phyloP scores from a whole-genome alignment of 2,113 vertebrate species.

The Riparia riparia region DNA sequence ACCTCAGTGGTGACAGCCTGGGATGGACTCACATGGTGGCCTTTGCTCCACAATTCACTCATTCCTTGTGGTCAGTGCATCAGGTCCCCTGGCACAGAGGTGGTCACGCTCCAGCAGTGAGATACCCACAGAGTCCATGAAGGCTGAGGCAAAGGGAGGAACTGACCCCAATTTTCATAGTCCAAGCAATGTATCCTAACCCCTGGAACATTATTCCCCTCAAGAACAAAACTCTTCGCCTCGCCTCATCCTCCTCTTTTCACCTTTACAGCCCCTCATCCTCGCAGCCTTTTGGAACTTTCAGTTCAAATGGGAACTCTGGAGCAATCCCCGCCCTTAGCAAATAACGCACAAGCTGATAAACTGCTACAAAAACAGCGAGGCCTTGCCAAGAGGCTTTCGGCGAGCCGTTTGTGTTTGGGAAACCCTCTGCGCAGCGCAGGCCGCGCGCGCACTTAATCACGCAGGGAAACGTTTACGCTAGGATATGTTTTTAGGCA shows the following conservation, averaged over 20 bases:
- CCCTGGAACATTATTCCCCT: background rate
- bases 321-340: background rate
- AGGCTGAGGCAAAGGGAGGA: background rate
- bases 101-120: background rate
- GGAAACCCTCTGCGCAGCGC: background rate
- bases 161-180: background rate
- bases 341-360: slow-evolving; percentile 47
- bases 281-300: background rate
- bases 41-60: background rate
- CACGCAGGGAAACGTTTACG: slow-evolving; percentile 50
- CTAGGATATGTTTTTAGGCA: slow-evolving; percentile 63
- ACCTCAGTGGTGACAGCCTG: background rate
- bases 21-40: background rate
- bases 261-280: background rate
- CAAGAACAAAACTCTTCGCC: background rate
- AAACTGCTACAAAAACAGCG: slow-evolving; percentile 39
- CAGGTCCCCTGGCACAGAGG: background rate
- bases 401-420: slow-evolving; percentile 35
- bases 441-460: slow-evolving; percentile 34
- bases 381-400: slow-evolving; percentile 50
- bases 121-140: background rate
- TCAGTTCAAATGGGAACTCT: background rate
- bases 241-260: background rate
- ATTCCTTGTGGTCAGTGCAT: background rate
- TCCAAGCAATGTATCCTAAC: background rate